Evolutionary conservation across 2,113 vertebrate genomes (phyloP).

Genomic region (Macquaria ambigua): DNA sequence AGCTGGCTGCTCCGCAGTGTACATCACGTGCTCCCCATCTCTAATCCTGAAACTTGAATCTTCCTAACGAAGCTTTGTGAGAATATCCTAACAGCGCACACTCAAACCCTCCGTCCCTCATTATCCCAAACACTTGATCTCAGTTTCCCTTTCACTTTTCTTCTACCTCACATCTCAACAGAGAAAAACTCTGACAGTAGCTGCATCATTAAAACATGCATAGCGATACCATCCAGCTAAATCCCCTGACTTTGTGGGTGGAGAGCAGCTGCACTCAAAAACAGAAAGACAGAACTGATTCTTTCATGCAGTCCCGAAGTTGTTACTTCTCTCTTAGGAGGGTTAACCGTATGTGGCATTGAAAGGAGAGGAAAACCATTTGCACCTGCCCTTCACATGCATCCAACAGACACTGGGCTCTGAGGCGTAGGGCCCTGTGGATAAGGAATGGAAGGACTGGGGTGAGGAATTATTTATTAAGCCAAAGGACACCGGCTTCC

Average conservation of each 20-base stretch:
- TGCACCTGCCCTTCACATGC: slow-evolving; percentile 32
- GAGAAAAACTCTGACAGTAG: slow-evolving; percentile 32
- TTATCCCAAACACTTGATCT: slow-evolving; percentile 62
- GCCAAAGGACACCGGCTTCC: slow-evolving; percentile 32
- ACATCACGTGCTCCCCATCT: not conserved
- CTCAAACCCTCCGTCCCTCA: slow-evolving; percentile 44
- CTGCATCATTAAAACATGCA: slow-evolving; percentile 63
- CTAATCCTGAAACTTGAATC: slow-evolving; percentile 47
- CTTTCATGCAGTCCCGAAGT: slow-evolving; percentile 33
- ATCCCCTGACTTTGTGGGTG: slow-evolving; percentile 43
- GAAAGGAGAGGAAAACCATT: slow-evolving; percentile 30
- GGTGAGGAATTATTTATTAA: slow-evolving; percentile 50
- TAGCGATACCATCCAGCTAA: slow-evolving; percentile 1
- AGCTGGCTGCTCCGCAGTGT: not conserved
- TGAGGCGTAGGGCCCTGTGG: not conserved
- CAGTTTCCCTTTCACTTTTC: slow-evolving; percentile 34
- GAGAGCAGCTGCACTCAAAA: slow-evolving; percentile 37
- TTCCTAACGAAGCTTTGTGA: slow-evolving; percentile 22
- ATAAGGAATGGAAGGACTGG: not conserved
- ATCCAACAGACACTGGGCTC: slow-evolving; percentile 26
- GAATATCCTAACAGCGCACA: slow-evolving; percentile 25
- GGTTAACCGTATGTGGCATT: not conserved
- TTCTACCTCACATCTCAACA: slow-evolving; percentile 33
- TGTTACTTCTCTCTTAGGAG: slow-evolving; percentile 14
- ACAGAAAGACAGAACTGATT: slow-evolving; percentile 21